These are phyloP conservation scores for Sminthurides aquaticus DNA, from an alignment of 2,888 invertebrate species.

Conservation along the genomic window DNA sequence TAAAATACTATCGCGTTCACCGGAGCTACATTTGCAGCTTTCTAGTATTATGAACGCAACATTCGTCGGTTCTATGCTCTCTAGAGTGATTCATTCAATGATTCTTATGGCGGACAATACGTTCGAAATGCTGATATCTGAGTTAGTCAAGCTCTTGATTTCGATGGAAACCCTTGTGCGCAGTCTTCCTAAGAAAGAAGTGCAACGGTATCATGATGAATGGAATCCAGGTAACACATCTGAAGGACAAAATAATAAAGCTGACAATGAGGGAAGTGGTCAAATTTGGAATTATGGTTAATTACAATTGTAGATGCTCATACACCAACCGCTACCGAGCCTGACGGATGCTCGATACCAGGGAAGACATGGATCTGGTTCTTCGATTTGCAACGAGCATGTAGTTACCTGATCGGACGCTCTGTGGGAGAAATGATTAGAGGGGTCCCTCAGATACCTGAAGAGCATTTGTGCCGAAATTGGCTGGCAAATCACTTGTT, in stretches of 20 bases:
- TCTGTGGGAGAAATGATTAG: constrained; percentile 53
- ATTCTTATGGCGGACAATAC: constrained; percentile 49
- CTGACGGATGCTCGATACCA: constrained; percentile 43
- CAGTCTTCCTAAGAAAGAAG: constrained; percentile 31
- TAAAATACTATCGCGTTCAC: constrained; percentile 24
- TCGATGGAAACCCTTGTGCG: constrained; percentile 41
- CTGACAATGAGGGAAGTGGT: constrained; percentile 10
- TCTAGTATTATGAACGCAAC: constrained; percentile 53
- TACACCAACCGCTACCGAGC: constrained; percentile 51
- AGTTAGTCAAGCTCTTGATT: constrained; percentile 47
- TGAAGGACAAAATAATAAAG: constrained; percentile 1
- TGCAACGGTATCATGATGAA: constrained; percentile 35
- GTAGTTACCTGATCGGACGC: constrained; percentile 56
- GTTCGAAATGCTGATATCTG: constrained; percentile 43
- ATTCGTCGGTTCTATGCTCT: constrained; percentile 55
- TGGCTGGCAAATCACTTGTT: constrained; percentile 51
- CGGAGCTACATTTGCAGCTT: constrained; percentile 26
- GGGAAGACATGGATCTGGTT: constrained; percentile 53
- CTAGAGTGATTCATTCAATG: constrained; percentile 54
- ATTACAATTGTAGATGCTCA: constrained; percentile 48
- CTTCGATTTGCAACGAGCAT: constrained; percentile 55
- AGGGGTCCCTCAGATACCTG: constrained; percentile 49
- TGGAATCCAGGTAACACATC: constrained; percentile 32
- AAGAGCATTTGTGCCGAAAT: constrained; percentile 49
- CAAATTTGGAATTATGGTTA: no score